These are phyloP conservation scores for Peromyscus maniculatus DNA, from an alignment of 2,113 vertebrate genomes.

Conservation along the genomic window DNA sequence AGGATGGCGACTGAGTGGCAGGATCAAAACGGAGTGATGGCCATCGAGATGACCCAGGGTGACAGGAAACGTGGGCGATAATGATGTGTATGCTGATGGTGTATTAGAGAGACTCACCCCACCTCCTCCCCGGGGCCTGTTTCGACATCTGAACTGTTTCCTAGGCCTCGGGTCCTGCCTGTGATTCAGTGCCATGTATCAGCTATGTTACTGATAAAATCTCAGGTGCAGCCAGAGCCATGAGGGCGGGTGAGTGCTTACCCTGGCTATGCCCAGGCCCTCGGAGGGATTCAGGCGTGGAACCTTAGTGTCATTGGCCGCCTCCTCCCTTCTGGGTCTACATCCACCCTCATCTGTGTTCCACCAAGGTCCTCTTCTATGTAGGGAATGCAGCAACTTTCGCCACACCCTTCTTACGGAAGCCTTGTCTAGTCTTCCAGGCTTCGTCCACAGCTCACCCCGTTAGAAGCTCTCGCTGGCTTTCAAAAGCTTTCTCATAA, in stretches of 20 bases:
- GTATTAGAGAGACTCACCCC: neutral
- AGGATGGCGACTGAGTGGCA: conserved; percentile 51
- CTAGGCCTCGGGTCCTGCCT: conserved; percentile 36
- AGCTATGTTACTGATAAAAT: conserved; percentile 63
- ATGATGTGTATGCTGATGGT: neutral
- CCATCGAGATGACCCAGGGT: conserved; percentile 19
- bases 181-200: conserved; percentile 64
- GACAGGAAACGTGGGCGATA: conserved; percentile 53
- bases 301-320: conserved; percentile 22
- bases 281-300: conserved; percentile 3
- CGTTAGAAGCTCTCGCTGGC: neutral
- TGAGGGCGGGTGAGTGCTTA: conserved; percentile 12
- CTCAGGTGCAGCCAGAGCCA: neutral
- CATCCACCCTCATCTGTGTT: neutral
- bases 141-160: conserved; percentile 51
- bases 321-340: neutral
- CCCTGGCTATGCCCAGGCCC: neutral
- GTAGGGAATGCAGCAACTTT: neutral
- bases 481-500: conserved; percentile 37
- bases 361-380: neutral
- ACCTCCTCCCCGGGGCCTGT: neutral
- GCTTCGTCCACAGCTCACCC: neutral
- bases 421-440: neutral
- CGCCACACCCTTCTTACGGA: neutral
- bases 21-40: conserved; percentile 8